Conservation (phyloP, 2,797 vertebrate species). For the Sebastes baramenuke region DNA sequence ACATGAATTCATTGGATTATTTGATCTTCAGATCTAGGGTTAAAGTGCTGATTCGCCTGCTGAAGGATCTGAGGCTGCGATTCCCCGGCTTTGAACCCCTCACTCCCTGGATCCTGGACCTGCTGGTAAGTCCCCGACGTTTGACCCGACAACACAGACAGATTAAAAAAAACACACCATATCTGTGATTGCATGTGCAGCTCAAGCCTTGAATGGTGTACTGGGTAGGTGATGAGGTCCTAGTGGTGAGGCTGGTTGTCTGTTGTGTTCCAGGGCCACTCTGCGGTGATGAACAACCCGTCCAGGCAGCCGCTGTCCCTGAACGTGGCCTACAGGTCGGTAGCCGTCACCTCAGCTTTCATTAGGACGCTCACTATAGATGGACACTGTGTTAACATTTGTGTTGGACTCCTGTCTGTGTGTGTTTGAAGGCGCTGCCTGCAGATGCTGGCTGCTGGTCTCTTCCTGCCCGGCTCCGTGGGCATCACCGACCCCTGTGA, state of each 20-base stretch:
- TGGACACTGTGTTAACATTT: neutral
- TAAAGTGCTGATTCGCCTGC: slow-evolving; percentile 93
- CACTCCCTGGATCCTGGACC: slow-evolving; percentile 95
- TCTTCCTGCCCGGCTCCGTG: slow-evolving; percentile 95
- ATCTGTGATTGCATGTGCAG: neutral
- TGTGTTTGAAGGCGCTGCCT: slow-evolving; percentile 88
- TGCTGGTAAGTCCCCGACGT: slow-evolving; percentile 82
- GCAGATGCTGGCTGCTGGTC: slow-evolving; percentile 95
- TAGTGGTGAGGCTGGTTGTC: neutral
- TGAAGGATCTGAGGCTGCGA: slow-evolving; percentile 92
- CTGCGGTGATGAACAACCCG: slow-evolving; percentile 98
- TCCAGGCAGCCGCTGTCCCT: slow-evolving; percentile 94
- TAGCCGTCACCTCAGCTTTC: neutral
- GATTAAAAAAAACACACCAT: neutral
- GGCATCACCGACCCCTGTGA: slow-evolving; percentile 98
- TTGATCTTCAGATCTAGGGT: slow-evolving; percentile 84
- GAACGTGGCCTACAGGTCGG: slow-evolving; percentile 93
- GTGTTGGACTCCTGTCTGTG: neutral
- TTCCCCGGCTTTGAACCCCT: slow-evolving; percentile 96
- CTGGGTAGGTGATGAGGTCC: neutral
- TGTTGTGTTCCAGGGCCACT: slow-evolving; percentile 86
- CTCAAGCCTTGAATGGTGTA: neutral
- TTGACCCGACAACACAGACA: neutral
- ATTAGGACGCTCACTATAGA: accelerated
- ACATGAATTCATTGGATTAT: neutral